Percentiles rank a stretch among this genome's conserved stretches.
Evolutionary conservation across 2,888 invertebrate species (phyloP).

Genomic region (Synanthedon tipuliformis): DNA sequence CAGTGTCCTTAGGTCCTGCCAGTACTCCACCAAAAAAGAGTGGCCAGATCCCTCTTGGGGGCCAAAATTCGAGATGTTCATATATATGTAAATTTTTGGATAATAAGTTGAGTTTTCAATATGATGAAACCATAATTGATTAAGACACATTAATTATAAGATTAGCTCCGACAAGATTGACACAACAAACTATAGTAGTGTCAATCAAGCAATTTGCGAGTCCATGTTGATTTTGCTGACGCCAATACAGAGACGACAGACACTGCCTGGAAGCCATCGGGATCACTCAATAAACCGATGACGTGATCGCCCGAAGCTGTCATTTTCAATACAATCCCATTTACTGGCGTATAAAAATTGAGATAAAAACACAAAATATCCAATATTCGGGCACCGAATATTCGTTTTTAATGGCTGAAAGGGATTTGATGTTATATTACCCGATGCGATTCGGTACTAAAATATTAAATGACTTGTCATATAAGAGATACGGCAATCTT

Average conservation of each 20-base stretch:
- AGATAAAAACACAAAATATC: background rate
- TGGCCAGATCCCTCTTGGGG: no score
- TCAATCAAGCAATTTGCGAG: background rate
- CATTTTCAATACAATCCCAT: conserved; percentile 1
- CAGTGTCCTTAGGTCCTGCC: no score
- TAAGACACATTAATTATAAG: no score
- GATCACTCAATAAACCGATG: background rate
- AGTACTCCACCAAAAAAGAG: no score
- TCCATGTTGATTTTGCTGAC: background rate
- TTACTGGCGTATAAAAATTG: background rate
- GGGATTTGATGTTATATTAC: background rate
- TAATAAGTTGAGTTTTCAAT: no score
- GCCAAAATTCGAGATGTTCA: no score
- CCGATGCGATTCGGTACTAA: no score
- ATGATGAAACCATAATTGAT: no score
- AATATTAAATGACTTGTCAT: no score
- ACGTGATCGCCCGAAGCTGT: background rate
- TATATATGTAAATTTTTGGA: no score
- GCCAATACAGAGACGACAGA: background rate
- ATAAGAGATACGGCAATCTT: no score
- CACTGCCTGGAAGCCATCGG: background rate
- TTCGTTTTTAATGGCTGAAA: conserved; percentile 2
- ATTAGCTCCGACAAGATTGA: no score
- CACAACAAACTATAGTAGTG: background rate
- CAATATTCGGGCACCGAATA: background rate